Evolutionary conservation across 1,140 invertebrate species (phyloP), one percentile per base, ranked within the genome.

Genomic region (Choristoneura fumiferana): DNA sequence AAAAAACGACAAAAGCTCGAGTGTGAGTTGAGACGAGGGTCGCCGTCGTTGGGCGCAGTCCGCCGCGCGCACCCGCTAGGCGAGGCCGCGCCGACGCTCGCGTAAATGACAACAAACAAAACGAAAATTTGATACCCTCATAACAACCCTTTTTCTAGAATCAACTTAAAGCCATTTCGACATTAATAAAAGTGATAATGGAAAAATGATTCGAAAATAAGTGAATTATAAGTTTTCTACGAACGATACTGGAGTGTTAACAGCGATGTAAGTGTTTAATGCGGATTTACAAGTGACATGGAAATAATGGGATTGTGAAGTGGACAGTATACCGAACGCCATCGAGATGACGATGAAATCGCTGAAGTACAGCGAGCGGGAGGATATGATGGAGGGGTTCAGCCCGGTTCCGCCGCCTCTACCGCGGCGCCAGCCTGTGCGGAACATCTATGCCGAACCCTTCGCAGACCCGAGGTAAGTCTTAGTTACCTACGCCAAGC

Each of bases 391-490:
- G 81, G 89, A 90, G 60, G 88, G 86, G 4, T 89, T 90, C 73
- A 89, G 89, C 61, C 89, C 89, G 13, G 89, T 90, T 40, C 89
- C 89, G 15, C 89, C 89, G 57, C 89, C 89, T 17, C 76, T 90
- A 55, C 88, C 88, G n/a, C 76, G 89, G 9, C 76, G 89, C n/a
- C 87, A 89, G 62, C 89, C 88, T 38, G 83, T 89, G 60, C 76
- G 89, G 65, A 90, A 90, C 73, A 90, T 90, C 72, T 90, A 90
- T 63, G 89, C 89, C 0, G 89, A 90, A 59, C 89, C 89, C 69
- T 90, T 90, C 81, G 87, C 87, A 65, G 89, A 90, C 65, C 89
- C 87, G 76, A 89, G 89, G 89, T 90, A 85, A 87, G 86, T 77
- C 36, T 22, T 34, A 49, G 8, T 14, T 33, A 33, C 57, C 8